Evolutionary conservation across 2,113 vertebrate species (phyloP), one percentile per base, ranked within the genome.

Genomic region (Catharus bicknelli): DNA sequence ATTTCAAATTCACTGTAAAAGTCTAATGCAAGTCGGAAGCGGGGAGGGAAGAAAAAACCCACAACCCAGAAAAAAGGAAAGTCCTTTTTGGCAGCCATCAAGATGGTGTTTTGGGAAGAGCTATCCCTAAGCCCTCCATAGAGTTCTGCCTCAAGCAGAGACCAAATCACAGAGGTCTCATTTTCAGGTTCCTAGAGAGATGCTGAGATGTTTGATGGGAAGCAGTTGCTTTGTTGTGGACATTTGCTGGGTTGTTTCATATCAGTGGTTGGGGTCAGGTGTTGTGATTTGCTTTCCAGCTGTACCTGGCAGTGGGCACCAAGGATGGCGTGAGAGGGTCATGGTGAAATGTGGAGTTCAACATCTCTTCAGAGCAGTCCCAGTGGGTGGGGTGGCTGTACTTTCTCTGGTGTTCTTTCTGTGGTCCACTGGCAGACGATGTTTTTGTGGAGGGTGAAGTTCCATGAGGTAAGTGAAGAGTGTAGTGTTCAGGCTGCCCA

Each of bases 361-460:
- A 27, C 47, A 4, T 13, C 61, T 13, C n/a, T 67, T 72, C 10
- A 4, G 45, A 76, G 43, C 48, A 8, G 26, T 13, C 12, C 5
- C 38, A 77, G n/a, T 2, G 4, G 26, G 16, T 0, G 8, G 74
- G 40, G 42, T 42, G 51, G n/a, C 55, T 48, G 51, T 48, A 20
- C 55, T 51, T 51, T 51, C 50, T 51, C 26, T 51, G 50, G 16
- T 51, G 26, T 16, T 62, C 50, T 32, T 48, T 25, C 55, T 4
- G 3, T 0, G 1, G 19, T n/a, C 30, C 30, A 2, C 34, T 29
- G 29, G 10, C 10, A 11, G 17, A 55, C 36, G 0, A 0, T n/a
- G 21, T 20, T 81, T 8, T 61, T 9, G 2, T 5, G 12, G 23
- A 59, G 25, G 32, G 20, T 32, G 57, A 23, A 4, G 12, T 53